phyloP scores from a whole-genome alignment of 2,797 vertebrate genomes.

The Oophaga sylvatica region DNA sequence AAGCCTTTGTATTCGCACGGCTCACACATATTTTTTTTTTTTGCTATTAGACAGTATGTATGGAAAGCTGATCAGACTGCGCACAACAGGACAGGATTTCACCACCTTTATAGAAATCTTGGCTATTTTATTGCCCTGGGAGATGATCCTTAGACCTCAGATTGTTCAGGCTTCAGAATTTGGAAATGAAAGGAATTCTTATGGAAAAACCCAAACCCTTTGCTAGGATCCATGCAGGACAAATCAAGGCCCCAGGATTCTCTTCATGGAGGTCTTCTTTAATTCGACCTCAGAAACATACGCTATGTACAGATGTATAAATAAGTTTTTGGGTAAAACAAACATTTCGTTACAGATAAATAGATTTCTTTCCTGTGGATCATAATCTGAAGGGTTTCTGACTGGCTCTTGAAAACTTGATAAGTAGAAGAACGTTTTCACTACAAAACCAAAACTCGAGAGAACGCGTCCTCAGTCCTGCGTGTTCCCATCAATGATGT shows the following conservation, averaged over 20 bases:
- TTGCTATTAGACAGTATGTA: too few species aligned
- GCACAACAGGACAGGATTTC: neutral
- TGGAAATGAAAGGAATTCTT: neutral
- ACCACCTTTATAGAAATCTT: neutral
- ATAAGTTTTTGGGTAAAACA: neutral
- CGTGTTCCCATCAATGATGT: neutral
- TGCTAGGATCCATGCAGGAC: too few species aligned
- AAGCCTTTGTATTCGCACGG: too few species aligned
- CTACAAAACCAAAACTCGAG: neutral
- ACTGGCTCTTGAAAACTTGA: neutral
- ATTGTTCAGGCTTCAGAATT: neutral
- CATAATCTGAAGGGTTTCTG: neutral
- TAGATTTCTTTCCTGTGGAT: neutral
- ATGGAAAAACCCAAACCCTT: neutral
- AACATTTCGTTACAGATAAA: neutral
- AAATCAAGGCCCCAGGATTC: neutral
- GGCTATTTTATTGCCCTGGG: neutral
- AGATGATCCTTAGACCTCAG: neutral
- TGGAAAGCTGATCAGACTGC: too few species aligned
- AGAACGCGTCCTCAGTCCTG: neutral
- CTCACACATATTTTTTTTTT: too few species aligned
- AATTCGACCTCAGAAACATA: neutral
- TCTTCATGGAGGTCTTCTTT: neutral
- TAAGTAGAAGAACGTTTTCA: neutral
- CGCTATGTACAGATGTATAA: neutral